These are phyloP conservation scores for Hirtodrosophila confusa DNA, from an alignment of 2,888 invertebrate genomes.

Conservation along the genomic window DNA sequence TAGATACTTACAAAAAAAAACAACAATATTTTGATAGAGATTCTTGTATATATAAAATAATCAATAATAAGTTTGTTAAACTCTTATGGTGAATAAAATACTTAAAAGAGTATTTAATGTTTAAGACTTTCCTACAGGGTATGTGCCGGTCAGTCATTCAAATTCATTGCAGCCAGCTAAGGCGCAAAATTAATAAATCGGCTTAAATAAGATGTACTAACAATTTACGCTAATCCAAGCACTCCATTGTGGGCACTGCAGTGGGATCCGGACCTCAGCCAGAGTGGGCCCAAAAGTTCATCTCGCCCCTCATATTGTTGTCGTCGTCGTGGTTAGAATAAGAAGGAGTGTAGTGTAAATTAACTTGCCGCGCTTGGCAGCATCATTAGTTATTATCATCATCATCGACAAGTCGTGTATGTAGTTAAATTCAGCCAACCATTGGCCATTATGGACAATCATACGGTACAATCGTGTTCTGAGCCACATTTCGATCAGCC, in stretches of 20 bases:
- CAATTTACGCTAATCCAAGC: conserved; percentile 75
- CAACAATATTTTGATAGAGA: no score
- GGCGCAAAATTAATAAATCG: conserved; percentile 60
- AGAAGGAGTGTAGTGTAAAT: conserved; percentile 63
- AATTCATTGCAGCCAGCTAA: conserved; percentile 15
- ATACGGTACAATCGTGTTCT: conserved; percentile 2
- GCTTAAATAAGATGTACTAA: conserved; percentile 78
- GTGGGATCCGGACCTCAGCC: conserved; percentile 21
- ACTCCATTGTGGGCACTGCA: conserved; percentile 16
- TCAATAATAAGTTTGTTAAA: no score
- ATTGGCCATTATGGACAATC: conserved; percentile 6
- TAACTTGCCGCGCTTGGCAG: conserved; percentile 56
- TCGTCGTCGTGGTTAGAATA: conserved; percentile 31
- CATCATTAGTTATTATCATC: conserved; percentile 35
- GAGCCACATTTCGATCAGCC: conserved; percentile 34
- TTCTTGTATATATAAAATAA: no score
- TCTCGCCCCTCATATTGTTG: conserved; percentile 6
- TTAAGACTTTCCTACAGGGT: neutral
- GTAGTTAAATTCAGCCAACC: conserved; percentile 9
- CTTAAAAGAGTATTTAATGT: no score
- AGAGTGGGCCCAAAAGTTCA: conserved; percentile 44
- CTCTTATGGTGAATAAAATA: no score
- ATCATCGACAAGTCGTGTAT: conserved; percentile 41
- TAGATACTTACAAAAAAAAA: no score
- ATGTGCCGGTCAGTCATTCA: neutral